These are phyloP conservation scores for Notamacropus eugenii DNA, from an alignment of 2,797 vertebrate genomes.

Conservation along the genomic window DNA sequence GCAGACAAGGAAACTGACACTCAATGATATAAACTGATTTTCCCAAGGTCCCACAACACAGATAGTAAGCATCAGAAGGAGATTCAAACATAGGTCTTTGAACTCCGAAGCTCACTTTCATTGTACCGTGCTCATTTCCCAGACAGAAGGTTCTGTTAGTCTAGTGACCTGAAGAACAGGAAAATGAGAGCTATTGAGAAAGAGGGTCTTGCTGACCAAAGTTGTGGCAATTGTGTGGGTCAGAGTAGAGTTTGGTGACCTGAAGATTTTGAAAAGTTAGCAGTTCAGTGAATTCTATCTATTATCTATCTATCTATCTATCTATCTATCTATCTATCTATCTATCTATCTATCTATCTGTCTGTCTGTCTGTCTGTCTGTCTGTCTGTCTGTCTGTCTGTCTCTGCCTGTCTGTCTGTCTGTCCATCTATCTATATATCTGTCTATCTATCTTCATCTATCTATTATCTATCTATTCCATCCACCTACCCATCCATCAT, in stretches of 20 bases:
- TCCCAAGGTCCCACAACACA: background rate
- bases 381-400: background rate
- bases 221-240: background rate
- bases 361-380: too few relatives aligned
- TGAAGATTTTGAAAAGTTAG: constrained; percentile 34
- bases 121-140: background rate
- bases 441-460: background rate
- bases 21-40: background rate
- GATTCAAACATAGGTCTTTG: background rate
- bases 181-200: background rate
- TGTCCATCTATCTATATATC: background rate
- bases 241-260: constrained; percentile 25
- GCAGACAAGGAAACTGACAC: constrained; percentile 32
- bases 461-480: background rate
- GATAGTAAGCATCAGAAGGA: background rate
- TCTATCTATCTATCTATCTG: background rate
- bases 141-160: constrained; percentile 14
- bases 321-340: background rate
- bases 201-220: constrained; percentile 23
- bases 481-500: background rate
- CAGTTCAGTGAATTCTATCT: background rate
- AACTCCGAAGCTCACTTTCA: background rate
- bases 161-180: background rate
- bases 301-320: background rate
- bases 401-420: background rate